Percentiles rank a stretch among this genome's conserved stretches.
phyloP scores from a whole-genome alignment of 2,888 invertebrate genomes.

The Nineta flava region DNA sequence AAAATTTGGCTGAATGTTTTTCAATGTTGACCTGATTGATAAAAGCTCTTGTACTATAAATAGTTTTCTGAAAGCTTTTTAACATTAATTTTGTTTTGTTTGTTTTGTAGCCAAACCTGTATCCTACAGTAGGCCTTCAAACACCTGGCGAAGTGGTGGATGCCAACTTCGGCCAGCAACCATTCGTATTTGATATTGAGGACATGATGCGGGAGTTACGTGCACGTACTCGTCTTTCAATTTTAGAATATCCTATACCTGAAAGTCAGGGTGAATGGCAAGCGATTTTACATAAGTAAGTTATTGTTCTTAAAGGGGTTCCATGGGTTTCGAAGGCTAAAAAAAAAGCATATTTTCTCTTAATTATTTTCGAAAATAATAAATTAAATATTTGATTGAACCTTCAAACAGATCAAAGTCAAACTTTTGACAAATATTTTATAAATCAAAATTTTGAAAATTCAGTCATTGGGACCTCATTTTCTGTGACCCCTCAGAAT shows the following conservation, averaged over 20 bases:
- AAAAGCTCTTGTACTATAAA: no score
- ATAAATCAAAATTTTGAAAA: no score
- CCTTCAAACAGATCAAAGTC: no score
- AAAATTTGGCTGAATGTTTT: no score
- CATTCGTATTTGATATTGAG: constrained; percentile 95
- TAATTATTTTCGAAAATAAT: no score
- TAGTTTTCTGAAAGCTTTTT: background rate
- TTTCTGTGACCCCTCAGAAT: no score
- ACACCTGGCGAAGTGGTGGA: constrained; percentile 97
- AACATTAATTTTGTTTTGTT: background rate
- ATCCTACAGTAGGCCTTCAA: constrained; percentile 96
- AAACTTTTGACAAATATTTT: no score
- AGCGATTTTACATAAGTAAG: constrained; percentile 75
- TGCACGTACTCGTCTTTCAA: constrained; percentile 64
- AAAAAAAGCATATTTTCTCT: no score
- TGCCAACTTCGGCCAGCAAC: constrained; percentile 96
- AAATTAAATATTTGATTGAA: no score
- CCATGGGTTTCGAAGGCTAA: no score
- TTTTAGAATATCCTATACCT: constrained; percentile 75
- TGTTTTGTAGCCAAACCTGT: constrained; percentile 40
- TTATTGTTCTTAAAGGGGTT: constrained; percentile 18
- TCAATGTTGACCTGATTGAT: background rate
- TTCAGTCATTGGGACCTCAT: no score
- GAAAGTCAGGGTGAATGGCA: constrained; percentile 86
- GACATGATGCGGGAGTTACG: constrained; percentile 90